Evolutionary conservation across 2,797 vertebrate species (phyloP).

Genomic region (Malurus leucopterus): DNA sequence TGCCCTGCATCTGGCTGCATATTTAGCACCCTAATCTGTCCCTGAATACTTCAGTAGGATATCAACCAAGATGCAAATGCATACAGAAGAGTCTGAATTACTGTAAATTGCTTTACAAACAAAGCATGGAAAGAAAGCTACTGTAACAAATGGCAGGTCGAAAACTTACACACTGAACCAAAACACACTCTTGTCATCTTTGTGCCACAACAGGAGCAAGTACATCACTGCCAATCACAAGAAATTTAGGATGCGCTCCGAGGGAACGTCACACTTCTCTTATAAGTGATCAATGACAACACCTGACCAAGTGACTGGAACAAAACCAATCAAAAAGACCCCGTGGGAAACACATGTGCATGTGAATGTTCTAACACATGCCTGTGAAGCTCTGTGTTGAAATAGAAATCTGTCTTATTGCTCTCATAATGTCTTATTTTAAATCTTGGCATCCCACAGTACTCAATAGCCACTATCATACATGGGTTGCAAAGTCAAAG

Average conservation of each 20-base stretch:
- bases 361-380: neutral
- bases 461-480: neutral
- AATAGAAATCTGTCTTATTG: neutral
- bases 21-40: neutral
- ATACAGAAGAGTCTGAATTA: neutral
- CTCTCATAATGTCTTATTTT: neutral
- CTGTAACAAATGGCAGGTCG: neutral
- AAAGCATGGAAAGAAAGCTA: neutral
- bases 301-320: neutral
- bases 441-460: neutral
- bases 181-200: neutral
- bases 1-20: neutral
- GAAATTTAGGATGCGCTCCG: neutral
- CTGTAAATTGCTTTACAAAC: neutral
- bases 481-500: neutral
- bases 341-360: neutral
- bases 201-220: neutral
- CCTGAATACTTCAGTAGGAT: neutral
- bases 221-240: neutral
- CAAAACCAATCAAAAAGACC: neutral
- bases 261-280: accelerated
- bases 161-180: neutral
- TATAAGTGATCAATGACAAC: neutral
- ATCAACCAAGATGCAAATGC: neutral
- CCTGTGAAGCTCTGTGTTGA: neutral